Percentiles rank a stretch among this genome's conserved stretches.
phyloP scores from a whole-genome alignment of 1,140 invertebrate genomes.

The Cydia amplana region DNA sequence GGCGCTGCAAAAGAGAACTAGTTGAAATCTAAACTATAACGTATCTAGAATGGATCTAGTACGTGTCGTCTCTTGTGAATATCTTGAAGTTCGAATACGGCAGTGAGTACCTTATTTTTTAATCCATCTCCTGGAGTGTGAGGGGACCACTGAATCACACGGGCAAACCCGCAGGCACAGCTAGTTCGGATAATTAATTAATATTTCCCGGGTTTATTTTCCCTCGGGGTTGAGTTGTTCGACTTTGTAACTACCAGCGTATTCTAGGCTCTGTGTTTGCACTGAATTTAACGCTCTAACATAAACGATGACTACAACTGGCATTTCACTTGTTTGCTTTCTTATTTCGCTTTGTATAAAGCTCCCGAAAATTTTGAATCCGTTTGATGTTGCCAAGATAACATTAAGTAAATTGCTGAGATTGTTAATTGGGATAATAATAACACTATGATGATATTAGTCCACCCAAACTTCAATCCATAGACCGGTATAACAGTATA shows the following conservation, averaged over 20 bases:
- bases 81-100: no score
- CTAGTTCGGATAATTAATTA: no score
- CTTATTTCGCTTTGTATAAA: constrained; percentile 58
- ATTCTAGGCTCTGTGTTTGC: constrained; percentile 27
- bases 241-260: constrained; percentile 13
- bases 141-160: neutral
- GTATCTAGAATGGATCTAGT: no score
- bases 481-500: no score
- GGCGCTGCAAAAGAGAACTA: no score
- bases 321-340: constrained; percentile 52
- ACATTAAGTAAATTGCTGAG: constrained; percentile 7
- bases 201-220: neutral
- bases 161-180: neutral
- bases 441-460: neutral
- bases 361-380: constrained; percentile 37
- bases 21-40: no score
- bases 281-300: constrained; percentile 47
- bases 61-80: no score
- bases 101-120: no score
- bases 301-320: constrained; percentile 55
- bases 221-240: no score
- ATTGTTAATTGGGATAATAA: constrained; percentile 35
- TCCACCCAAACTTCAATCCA: no score
- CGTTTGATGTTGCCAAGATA: constrained; percentile 35
- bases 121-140: no score